A percentile compares a stretch with the other conserved stretches of the same genome.
Evolutionary conservation across 2,113 vertebrate genomes (phyloP).

Genomic region (Ceyx cyanopectus): DNA sequence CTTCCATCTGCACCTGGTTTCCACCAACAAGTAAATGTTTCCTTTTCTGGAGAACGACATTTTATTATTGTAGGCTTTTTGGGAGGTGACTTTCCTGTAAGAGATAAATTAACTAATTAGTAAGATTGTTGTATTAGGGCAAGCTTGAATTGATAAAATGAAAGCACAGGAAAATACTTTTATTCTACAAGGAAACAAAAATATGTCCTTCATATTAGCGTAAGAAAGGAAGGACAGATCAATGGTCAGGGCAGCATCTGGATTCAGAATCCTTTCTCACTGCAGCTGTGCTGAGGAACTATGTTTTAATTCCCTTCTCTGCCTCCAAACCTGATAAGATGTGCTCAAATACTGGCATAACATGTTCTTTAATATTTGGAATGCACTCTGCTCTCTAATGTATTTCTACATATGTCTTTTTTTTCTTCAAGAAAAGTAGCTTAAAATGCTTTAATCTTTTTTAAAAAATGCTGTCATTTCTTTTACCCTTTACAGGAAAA

Average conservation of each 20-base stretch:
- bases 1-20: slow-evolving; percentile 47
- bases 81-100: slow-evolving; percentile 24
- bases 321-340: neutral
- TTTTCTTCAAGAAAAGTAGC: neutral
- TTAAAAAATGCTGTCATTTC: neutral
- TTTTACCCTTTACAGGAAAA: neutral
- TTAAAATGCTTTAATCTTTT: neutral
- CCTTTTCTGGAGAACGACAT: slow-evolving; percentile 68
- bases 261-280: neutral
- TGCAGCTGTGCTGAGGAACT: neutral
- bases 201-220: neutral
- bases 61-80: slow-evolving; percentile 62
- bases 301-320: neutral
- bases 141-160: neutral
- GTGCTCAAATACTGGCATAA: neutral
- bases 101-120: neutral
- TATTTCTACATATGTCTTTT: neutral
- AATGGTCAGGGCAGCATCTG: neutral
- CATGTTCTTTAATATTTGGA: neutral
- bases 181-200: neutral
- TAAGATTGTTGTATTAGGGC: neutral
- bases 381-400: neutral
- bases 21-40: slow-evolving; percentile 71
- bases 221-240: neutral
- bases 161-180: neutral